phyloP scores from a whole-genome alignment of 2,888 invertebrate species.

The Yponomeuta malinellus region DNA sequence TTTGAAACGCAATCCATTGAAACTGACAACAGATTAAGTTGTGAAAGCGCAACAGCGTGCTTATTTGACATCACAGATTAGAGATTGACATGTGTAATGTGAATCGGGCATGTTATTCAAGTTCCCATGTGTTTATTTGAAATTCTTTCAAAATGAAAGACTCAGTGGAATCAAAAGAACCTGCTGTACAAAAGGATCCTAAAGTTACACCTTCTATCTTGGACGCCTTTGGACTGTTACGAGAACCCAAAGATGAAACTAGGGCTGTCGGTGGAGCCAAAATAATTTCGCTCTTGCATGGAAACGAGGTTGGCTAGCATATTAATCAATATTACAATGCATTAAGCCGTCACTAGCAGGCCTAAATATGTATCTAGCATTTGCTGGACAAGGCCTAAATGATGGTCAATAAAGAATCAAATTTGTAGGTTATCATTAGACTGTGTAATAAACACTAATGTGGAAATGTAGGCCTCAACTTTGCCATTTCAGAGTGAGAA shows the following conservation, averaged over 20 bases:
- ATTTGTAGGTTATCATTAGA: background rate
- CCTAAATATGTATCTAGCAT: background rate
- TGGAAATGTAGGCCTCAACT: background rate
- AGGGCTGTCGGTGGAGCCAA: slow-evolving; percentile 59
- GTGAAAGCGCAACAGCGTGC: no score
- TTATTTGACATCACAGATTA: background rate
- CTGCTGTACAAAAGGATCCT: slow-evolving; percentile 29
- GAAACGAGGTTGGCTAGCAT: slow-evolving; percentile 53
- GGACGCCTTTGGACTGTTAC: slow-evolving; percentile 61
- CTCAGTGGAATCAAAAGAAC: slow-evolving; percentile 30
- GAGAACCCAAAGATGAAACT: slow-evolving; percentile 48
- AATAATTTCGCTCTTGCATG: slow-evolving; percentile 55
- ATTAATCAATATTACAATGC: background rate
- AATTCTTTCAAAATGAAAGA: slow-evolving; percentile 46
- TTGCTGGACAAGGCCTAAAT: background rate
- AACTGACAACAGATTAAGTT: no score
- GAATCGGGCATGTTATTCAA: background rate
- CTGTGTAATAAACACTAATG: no score
- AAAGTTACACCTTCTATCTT: slow-evolving; percentile 55
- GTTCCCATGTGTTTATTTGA: slow-evolving; percentile 9
- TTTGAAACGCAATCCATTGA: slow-evolving; percentile 2
- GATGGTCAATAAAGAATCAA: background rate
- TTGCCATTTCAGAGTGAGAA: slow-evolving; percentile 64
- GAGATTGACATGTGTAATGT: background rate
- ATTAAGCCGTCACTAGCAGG: slow-evolving; percentile 6